Conservation (phyloP, 2,888 invertebrate species). For the Baccha elongata region DNA sequence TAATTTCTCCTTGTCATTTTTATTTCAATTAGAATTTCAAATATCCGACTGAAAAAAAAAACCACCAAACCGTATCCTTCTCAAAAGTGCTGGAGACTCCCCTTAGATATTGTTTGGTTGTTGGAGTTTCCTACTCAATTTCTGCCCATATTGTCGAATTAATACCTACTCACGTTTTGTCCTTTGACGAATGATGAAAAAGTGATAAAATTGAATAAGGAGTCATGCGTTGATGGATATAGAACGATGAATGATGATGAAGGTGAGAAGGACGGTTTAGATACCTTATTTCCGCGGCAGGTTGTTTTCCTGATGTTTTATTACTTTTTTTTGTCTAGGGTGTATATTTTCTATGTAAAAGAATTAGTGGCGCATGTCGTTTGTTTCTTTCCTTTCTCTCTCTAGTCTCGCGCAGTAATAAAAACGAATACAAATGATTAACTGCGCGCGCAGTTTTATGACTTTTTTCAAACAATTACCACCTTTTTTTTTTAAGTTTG, state of each 20-base stretch:
- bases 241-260: constrained; percentile 18
- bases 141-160: constrained; percentile 50
- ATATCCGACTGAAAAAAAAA: constrained; percentile 28
- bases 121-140: constrained; percentile 43
- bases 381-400: neutral
- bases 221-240: constrained; percentile 55
- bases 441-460: constrained; percentile 73
- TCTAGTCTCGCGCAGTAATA: constrained; percentile 4
- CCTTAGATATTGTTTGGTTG: constrained; percentile 16
- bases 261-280: constrained; percentile 50
- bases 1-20: constrained; percentile 50
- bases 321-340: constrained; percentile 27
- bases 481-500: constrained; percentile 48
- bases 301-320: constrained; percentile 61
- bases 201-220: constrained; percentile 44
- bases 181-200: constrained; percentile 49
- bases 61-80: constrained; percentile 55
- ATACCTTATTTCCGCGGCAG: constrained; percentile 52
- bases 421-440: constrained; percentile 63
- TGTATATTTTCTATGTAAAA: constrained; percentile 32
- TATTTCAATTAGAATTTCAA: constrained; percentile 72
- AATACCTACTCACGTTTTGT: constrained; percentile 61
- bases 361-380: constrained; percentile 72
- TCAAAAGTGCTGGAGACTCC: constrained; percentile 36
- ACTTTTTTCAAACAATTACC: constrained; percentile 50